Evolutionary conservation across 2,797 vertebrate species (phyloP).

Genomic region (Falco berigora): DNA sequence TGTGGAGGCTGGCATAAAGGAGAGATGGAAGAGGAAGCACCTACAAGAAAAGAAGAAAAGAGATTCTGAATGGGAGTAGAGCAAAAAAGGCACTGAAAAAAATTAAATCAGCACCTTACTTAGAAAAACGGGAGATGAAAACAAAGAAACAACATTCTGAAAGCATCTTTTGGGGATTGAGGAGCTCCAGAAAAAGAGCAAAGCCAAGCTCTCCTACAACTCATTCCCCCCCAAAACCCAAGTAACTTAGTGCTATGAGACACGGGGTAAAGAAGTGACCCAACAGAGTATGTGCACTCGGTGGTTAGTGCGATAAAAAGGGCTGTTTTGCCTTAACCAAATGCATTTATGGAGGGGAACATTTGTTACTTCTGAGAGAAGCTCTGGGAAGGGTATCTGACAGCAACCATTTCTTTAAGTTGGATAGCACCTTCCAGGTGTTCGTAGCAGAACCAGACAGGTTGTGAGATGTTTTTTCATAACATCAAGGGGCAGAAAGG

Average conservation of each 20-base stretch:
- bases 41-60: background rate
- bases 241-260: background rate
- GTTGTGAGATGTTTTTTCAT: background rate
- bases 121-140: background rate
- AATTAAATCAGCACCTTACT: background rate
- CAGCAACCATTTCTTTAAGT: background rate
- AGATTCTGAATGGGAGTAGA: background rate
- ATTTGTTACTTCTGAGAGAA: background rate
- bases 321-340: background rate
- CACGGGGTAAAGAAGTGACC: background rate
- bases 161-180: background rate
- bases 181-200: background rate
- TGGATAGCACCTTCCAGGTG: background rate
- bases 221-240: background rate
- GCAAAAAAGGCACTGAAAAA: background rate
- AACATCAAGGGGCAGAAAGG: background rate
- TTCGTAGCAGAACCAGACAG: background rate
- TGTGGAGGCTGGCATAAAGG: background rate
- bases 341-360: background rate
- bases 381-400: background rate
- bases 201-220: background rate
- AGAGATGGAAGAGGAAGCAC: background rate
- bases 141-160: background rate
- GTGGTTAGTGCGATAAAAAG: background rate
- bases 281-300: no score